Base-by-base conservation (phyloP, 2,797 vertebrate genomes). In the Huso huso region DNA sequence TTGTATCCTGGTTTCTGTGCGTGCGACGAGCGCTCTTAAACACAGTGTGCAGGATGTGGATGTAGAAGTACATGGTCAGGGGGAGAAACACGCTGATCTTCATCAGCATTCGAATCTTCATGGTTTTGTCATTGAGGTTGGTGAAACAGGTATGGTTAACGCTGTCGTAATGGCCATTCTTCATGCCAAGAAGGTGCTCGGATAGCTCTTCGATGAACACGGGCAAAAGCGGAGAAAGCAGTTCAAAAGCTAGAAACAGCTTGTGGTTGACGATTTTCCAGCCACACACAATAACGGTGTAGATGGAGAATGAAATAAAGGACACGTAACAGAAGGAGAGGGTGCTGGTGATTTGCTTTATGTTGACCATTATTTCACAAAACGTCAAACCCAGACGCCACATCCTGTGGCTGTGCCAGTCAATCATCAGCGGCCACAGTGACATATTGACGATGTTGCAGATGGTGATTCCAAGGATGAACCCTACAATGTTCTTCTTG, bases 261-360 rank as follows among this genome's bases (percentile, higher is more conserved):
- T 74, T 76, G 52, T 68, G 77, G 58, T 69, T 76, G 1, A 78
- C 82, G 63, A 76, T 77, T 64, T 69, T 69, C 11, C 68, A 75
- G 55, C n/a, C 23, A 57, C 77, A 74, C 37, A 79, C 79, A 75
- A 81, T 79, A 53, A 76, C 80, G 72, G 79, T 79, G 71, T 83
- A 82, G 68, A 86, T 70, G 57, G 80, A 84, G 73, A 84, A 82
- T 37, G 76, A 83, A 65, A 86, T 84, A 73, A 84, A 86, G 66
- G 76, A 81, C 64, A 78, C 69, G 48, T 83, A 85, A 71, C 82
- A 79, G 72, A 84, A 86, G 49, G 79, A 86, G 48, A 80, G 72
- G 0, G 74, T 80, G 66, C 78, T 79, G 6, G 73, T 80, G 69
- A 84, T 75, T 63, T 80, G 76, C 64, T 82, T 86, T 71, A 76